Conservation (phyloP, 2,888 invertebrate species). For the Melipona beecheii region DNA sequence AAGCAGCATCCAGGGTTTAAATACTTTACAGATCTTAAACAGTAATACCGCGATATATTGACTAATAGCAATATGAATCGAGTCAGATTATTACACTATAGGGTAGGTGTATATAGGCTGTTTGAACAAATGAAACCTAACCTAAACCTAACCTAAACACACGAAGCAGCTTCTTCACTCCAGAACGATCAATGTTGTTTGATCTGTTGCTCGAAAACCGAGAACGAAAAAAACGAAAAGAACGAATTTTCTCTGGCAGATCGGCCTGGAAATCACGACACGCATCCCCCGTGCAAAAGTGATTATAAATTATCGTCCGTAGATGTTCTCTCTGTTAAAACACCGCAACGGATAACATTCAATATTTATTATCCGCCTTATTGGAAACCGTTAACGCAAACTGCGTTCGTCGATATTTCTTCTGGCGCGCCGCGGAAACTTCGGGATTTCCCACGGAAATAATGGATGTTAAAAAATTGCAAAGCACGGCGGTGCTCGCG, state of each 20-base stretch:
- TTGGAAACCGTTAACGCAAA: slow-evolving; percentile 44
- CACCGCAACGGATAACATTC: slow-evolving; percentile 27
- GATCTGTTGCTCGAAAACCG: not conserved
- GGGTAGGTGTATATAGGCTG: not conserved
- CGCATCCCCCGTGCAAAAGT: not conserved
- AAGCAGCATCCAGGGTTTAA: too few relatives aligned
- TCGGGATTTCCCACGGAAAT: slow-evolving; percentile 22
- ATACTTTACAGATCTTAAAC: too few relatives aligned
- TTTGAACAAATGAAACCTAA: not conserved
- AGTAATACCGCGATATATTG: too few relatives aligned
- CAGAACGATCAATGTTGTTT: not conserved
- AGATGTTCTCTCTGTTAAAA: slow-evolving; percentile 14
- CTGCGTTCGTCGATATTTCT: slow-evolving; percentile 36
- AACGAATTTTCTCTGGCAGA: not conserved
- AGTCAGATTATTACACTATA: too few relatives aligned
- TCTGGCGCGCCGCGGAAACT: not conserved
- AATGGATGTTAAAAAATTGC: slow-evolving; percentile 35
- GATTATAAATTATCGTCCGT: slow-evolving; percentile 9
- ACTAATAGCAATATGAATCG: too few relatives aligned
- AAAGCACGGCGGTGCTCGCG: not conserved
- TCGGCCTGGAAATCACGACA: not conserved
- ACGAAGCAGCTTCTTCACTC: not conserved
- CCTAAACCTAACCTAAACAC: not conserved
- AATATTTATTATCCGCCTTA: slow-evolving; percentile 40
- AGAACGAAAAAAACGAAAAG: not conserved